phyloP scores from a whole-genome alignment of 2,113 vertebrate genomes.

The Tiliqua scincoides region DNA sequence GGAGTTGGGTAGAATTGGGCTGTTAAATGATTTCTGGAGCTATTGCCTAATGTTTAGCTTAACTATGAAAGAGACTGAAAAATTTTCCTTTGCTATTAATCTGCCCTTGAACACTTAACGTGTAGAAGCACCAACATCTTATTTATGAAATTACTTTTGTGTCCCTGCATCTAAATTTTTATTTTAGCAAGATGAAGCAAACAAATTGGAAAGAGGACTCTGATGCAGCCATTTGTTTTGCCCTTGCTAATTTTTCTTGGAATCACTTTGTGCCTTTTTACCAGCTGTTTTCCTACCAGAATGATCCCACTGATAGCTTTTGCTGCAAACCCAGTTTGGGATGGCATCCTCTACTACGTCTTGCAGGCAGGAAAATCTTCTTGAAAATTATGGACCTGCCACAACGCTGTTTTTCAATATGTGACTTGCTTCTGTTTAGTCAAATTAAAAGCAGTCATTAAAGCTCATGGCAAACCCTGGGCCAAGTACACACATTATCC shows the following conservation, averaged over 20 bases:
- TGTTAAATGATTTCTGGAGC: conserved; percentile 10
- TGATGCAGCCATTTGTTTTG: conserved; percentile 1
- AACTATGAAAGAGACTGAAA: not conserved
- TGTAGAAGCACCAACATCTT: conserved; percentile 28
- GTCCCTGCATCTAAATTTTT: conserved; percentile 26
- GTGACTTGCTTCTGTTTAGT: conserved; percentile 9
- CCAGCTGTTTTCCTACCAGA: conserved; percentile 24
- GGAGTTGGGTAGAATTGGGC: not conserved
- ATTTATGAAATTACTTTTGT: conserved; percentile 19
- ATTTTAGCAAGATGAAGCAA: conserved; percentile 36
- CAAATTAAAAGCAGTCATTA: conserved; percentile 8
- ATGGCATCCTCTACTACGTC: not conserved
- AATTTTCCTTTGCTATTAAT: conserved; percentile 4
- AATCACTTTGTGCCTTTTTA: conserved; percentile 6
- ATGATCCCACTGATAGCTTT: conserved; percentile 16
- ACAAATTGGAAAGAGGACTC: conserved; percentile 24
- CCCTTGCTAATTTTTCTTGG: conserved; percentile 5
- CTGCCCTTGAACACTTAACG: conserved; percentile 11
- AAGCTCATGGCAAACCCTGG: conserved; percentile 20
- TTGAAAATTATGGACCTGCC: conserved; percentile 25
- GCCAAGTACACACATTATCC: conserved; percentile 30
- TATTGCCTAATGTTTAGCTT: conserved; percentile 10
- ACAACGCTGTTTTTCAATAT: not conserved
- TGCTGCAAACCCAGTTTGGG: conserved; percentile 30
- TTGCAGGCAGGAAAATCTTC: conserved; percentile 31